phyloP scores from a whole-genome alignment of 2,888 invertebrate species.

The Macaria notata region DNA sequence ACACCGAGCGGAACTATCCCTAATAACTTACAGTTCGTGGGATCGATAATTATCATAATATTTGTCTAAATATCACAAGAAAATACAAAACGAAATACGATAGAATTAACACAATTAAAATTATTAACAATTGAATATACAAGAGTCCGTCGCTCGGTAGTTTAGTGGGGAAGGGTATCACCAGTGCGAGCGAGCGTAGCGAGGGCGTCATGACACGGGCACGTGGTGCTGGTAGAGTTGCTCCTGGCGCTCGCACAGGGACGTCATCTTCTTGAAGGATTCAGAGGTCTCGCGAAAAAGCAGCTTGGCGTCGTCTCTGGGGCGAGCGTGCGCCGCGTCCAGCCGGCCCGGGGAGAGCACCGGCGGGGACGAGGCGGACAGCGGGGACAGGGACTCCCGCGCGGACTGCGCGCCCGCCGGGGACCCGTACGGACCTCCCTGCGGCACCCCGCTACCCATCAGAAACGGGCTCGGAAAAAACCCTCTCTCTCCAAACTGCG shows the following conservation, averaged over 20 bases:
- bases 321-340: conserved; percentile 70
- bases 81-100: conserved; percentile 82
- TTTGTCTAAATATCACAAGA: conserved; percentile 82
- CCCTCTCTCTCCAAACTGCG: conserved; percentile 68
- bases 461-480: conserved; percentile 72
- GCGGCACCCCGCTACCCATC: conserved; percentile 67
- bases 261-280: conserved; percentile 79
- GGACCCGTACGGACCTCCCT: conserved; percentile 66
- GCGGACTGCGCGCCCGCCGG: conserved; percentile 67
- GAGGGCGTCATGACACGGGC: conserved; percentile 78
- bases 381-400: conserved; percentile 72
- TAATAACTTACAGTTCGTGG: conserved; percentile 80
- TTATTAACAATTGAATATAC: conserved; percentile 80
- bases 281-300: conserved; percentile 81
- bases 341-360: conserved; percentile 74
- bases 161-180: conserved; percentile 61
- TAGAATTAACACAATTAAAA: conserved; percentile 80
- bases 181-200: conserved; percentile 66
- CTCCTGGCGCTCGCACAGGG: conserved; percentile 78
- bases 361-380: conserved; percentile 75
- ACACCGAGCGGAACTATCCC: conserved; percentile 71
- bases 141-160: conserved; percentile 59
- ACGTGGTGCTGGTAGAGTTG: conserved; percentile 81
- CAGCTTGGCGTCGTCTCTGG: conserved; percentile 72
- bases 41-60: conserved; percentile 75